Evolutionary conservation across 2,797 vertebrate species (phyloP).

Genomic region (Cetoscarus ocellatus): DNA sequence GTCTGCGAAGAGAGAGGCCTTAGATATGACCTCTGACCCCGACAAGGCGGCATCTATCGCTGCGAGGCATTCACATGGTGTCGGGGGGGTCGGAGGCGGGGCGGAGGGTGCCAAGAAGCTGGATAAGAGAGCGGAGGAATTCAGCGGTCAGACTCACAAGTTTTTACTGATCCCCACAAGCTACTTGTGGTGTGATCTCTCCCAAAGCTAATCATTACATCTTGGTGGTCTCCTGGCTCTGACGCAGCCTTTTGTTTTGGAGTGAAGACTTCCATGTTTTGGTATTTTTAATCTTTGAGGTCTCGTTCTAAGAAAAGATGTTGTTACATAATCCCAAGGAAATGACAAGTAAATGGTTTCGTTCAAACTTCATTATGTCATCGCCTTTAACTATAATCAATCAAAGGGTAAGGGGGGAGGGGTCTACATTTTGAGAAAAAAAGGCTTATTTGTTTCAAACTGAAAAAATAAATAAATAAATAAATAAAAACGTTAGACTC

Average conservation of each 20-base stretch:
- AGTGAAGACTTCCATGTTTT: conserved; percentile 29
- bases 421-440: no score
- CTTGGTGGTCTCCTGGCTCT: conserved; percentile 71
- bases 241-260: conserved; percentile 54
- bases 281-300: conserved; percentile 27
- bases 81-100: conserved; percentile 41
- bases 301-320: conserved; percentile 27
- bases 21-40: conserved; percentile 78
- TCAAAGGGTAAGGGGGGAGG: no score
- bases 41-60: conserved; percentile 74
- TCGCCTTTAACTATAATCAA: no score
- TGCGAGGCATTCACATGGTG: conserved; percentile 83
- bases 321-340: conserved; percentile 7
- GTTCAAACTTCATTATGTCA: no score
- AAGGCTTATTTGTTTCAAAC: no score
- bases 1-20: conserved; percentile 79
- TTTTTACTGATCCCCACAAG: conserved; percentile 77
- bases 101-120: conserved; percentile 64
- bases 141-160: conserved; percentile 79
- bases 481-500: no score
- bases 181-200: conserved; percentile 75
- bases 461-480: no score
- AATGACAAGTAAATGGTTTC: background rate
- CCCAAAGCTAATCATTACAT: conserved; percentile 75
- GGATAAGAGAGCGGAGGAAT: conserved; percentile 79